Base-by-base conservation (phyloP, 2,113 vertebrate genomes). In the Lophochroa leadbeateri region DNA sequence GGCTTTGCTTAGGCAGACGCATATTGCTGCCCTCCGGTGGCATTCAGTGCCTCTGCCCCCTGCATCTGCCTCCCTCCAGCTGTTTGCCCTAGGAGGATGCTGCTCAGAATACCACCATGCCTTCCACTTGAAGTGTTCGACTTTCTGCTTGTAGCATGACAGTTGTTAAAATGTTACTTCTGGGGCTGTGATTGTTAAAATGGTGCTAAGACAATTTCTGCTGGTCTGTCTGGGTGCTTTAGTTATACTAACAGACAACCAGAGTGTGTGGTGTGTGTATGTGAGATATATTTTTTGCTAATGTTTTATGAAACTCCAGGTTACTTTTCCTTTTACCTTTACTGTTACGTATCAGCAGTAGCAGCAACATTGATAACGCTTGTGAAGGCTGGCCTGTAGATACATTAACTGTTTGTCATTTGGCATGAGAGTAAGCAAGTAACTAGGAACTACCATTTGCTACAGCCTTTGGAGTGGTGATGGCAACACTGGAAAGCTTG, bases 171-270 rank as follows among this genome's bases (percentile, higher is more conserved):
- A 37, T 0, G 0, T 10, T 39, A 21, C 35, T 69, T 58, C 21
- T 58, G 33, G 57, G 24, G 17, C 68, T 64, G 14, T 58, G 68
- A 35, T 77, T 64, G 14, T 58, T 72, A 33, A 35, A 82, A n/a
- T 0, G 0, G 11, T 39, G 21, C 41, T 69, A 6, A n/a, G 68
- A 4, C 0, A 11, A 70, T 61, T 82, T 77, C 61, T 72, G 31
- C 9, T 63, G 2, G 23, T 41, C 25, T 46, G 9, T 17, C 46
- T 50, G 63, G 25, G 15, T 17, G 41, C 14, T 77, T 65, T 24
- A 28, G 12, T 60, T 76, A 4, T 2, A 9, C 19, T 15, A 50
- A 17, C 12, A 37, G n/a, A 9, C 35, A 57, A 4, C 0, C 1
- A 2, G 29, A 0, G 0, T 7, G 4, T 49, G 29, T 43, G 28